Percentiles rank a stretch among this genome's conserved stretches.
Conservation (phyloP, 2,888 invertebrate species). For the Hymenopus coronatus region DNA sequence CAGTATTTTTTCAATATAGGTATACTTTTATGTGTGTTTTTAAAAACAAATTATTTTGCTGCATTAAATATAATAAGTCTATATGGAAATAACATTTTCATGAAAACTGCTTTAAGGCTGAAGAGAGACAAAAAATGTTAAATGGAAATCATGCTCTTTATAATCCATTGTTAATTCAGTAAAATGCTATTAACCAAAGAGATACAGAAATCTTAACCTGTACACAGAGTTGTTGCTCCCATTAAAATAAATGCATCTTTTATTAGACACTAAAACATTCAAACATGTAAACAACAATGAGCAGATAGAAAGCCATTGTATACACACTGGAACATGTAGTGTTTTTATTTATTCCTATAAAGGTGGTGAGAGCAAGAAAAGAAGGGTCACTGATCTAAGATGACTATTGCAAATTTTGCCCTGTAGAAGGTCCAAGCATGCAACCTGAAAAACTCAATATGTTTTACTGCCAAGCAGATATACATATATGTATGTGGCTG, state of each 20-base stretch:
- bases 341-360: neutral
- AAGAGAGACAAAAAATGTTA: neutral
- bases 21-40: neutral
- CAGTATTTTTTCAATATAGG: neutral
- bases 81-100: neutral
- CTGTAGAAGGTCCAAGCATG: slow-evolving; percentile 14
- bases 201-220: neutral
- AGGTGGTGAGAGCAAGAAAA: neutral
- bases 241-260: slow-evolving; percentile 41
- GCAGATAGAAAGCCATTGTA: neutral
- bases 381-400: neutral
- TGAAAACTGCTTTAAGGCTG: neutral
- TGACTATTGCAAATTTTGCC: slow-evolving; percentile 1
- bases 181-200: neutral
- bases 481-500: neutral
- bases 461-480: slow-evolving; percentile 13
- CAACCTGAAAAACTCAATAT: slow-evolving; percentile 15
- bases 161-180: neutral
- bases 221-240: slow-evolving; percentile 55
- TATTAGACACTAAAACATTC: slow-evolving; percentile 4
- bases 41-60: neutral
- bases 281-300: neutral
- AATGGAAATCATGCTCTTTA: neutral
- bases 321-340: neutral
- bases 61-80: neutral